Evolutionary conservation across 2,797 vertebrate species (phyloP).

Genomic region (Cyprinella venusta): DNA sequence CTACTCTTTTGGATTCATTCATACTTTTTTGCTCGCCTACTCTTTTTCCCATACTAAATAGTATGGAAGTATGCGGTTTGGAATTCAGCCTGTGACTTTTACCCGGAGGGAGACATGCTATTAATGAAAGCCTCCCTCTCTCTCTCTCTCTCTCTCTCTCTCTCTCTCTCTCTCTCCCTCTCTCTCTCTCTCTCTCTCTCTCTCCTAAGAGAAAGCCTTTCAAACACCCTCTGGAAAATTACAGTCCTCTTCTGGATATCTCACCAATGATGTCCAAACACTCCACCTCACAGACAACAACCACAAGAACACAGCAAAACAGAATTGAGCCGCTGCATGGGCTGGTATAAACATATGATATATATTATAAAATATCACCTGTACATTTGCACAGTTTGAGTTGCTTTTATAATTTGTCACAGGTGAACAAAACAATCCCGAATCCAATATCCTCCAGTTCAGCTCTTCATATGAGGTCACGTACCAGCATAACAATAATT

Average conservation of each 20-base stretch:
- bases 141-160: neutral
- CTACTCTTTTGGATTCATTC: too few relatives aligned
- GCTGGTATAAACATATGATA: neutral
- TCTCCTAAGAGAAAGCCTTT: slow-evolving; percentile 8
- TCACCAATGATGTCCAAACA: slow-evolving; percentile 24
- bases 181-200: too few relatives aligned
- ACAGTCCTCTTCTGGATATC: slow-evolving; percentile 1
- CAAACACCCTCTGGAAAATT: slow-evolving; percentile 13
- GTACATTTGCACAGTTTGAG: neutral
- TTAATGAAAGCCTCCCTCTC: neutral
- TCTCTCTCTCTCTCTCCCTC: neutral
- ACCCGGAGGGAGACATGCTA: neutral
- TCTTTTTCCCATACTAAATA: too few relatives aligned
- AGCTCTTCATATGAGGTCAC: neutral
- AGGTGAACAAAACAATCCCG: neutral
- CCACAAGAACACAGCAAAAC: neutral
- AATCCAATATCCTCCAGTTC: neutral
- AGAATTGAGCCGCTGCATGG: neutral
- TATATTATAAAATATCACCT: slow-evolving; percentile 11
- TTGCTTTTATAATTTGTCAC: neutral
- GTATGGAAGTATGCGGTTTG: too few relatives aligned
- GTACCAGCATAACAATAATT: neutral
- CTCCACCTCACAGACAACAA: neutral
- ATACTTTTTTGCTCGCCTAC: too few relatives aligned
- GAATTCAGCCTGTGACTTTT: too few relatives aligned